Evolutionary conservation across 2,113 vertebrate genomes (phyloP), one percentile per base, ranked within the genome.

Genomic region (Actenoides hombroni): DNA sequence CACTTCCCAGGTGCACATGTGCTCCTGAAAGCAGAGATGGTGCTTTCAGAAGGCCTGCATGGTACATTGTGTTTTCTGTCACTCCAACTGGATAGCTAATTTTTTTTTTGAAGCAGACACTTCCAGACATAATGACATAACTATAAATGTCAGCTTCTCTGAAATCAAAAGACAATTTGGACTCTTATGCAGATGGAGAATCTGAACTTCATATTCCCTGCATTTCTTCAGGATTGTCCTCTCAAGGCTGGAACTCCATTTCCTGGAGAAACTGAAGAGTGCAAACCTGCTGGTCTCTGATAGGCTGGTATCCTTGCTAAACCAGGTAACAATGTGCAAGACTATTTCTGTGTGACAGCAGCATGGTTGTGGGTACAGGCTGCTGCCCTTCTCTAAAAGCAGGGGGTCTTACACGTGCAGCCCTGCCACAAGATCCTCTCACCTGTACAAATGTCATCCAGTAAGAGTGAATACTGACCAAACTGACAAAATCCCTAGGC

Each of bases 241-340:
- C 11, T 59, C 44, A 48, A 6, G 0, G 2, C 49, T 79, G 25
- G 17, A 63, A 37, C 19, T 74, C 21, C 19, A 2, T 51, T 68
- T 90, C 26, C 60, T 54, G 48, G 23, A 68, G 31, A 17, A 68
- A 39, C 33, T 21, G 48, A 74, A 20, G 35, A 54, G 26, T 10
- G 10, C 33, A 68, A 82, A 40, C 56, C 28, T 65, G 60, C 35
- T 31, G 11, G 54, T 64, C 23, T 54, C 19, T 20, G 29, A 7
- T 35, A 21, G 0, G 0, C 31, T 14, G 46, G 9, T 54, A 24
- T 54, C 42, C n/a, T 64, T 11, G 15, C 31, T 11, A 3, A 39
- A 48, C 23, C 48, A 68, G 23, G 18, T 54, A 54, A 48, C 0
- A 3, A 11, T n/a, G 21, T 26, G 5, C 37, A 31, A 49, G 46